Evolutionary conservation across 2,888 invertebrate species (phyloP).

Genomic region (Xylocampa areola): DNA sequence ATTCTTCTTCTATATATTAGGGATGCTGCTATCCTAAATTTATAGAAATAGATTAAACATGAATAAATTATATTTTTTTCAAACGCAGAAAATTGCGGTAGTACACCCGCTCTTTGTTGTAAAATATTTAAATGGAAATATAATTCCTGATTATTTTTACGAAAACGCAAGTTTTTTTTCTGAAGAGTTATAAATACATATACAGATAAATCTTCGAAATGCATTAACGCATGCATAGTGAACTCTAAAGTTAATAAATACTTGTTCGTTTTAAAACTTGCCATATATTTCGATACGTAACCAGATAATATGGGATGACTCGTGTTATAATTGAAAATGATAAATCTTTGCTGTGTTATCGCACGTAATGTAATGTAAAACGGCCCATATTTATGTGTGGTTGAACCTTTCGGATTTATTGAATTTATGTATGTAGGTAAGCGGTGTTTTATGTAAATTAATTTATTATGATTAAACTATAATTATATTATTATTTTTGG

Average conservation of each 20-base stretch:
- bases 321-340: constrained; percentile 43
- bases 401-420: constrained; percentile 15
- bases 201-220: too few relatives aligned
- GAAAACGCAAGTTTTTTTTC: too few relatives aligned
- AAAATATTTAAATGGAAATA: too few relatives aligned
- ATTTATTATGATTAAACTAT: constrained; percentile 8
- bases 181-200: constrained; percentile 13
- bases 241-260: too few relatives aligned
- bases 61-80: too few relatives aligned
- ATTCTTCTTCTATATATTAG: too few relatives aligned
- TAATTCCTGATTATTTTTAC: too few relatives aligned
- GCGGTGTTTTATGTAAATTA: neutral
- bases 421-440: neutral
- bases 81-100: too few relatives aligned
- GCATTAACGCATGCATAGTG: too few relatives aligned
- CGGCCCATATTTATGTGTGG: constrained; percentile 9
- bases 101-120: too few relatives aligned
- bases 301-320: constrained; percentile 18
- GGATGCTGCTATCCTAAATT: too few relatives aligned
- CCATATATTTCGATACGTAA: constrained; percentile 22
- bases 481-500: neutral
- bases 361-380: constrained; percentile 9
- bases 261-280: constrained; percentile 7
- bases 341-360: constrained; percentile 34
- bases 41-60: too few relatives aligned